Base-by-base conservation (phyloP, 2,888 invertebrate genomes). In the Cecidostiba fungosa region DNA sequence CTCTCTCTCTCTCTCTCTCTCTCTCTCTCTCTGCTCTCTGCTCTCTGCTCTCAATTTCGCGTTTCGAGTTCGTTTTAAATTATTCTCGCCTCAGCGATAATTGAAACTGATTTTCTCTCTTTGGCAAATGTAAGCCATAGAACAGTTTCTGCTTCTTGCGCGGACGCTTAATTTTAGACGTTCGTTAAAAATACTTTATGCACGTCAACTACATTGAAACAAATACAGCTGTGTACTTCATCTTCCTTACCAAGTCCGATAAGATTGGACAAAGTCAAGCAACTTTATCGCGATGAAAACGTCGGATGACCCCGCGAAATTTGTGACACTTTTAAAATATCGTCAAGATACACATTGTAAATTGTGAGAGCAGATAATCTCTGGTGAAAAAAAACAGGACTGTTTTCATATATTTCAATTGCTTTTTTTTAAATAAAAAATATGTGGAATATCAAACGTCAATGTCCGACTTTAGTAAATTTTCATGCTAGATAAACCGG, bases 81-180 rank as follows among this genome's bases (percentile, higher is more conserved):
- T 80, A 83, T 86, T 86, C 82, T 70, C 78, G 59, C 54, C 47
- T 82, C 82, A 14, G 43, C 54, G 83, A 72, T 86, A 80, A 86
- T 84, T 86, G 77, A 81, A 72, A 84, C 66, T 86, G 77, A 84
- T 84, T 81, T 84, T 26, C 73, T 80, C 36, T 54, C 26, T 50
- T 81, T 72, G 66, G 66, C 66, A 66, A 66, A 29, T 66, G 29
- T 14, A 29, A 14, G 1, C 29, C 14, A 4, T n/a, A 14, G 29
- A 66, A 29, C 3, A 14, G 23, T 66, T 26, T 29, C 12, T 14
- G 54, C n/a, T n/a, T 54, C n/a, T 26, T 26, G 12, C 3, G 29
- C 19, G 12, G 3, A n/a, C 3, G 12, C 4, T 12, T 2, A n/a
- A 14, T 26, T 66, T n/a, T n/a, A 66, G 6, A 62, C 29, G 16